Percentiles rank a stretch among this genome's conserved stretches.
Evolutionary conservation across 92 coral and sea anemone genomes (phyloP).

Genomic region (Phenganax subtilis): DNA sequence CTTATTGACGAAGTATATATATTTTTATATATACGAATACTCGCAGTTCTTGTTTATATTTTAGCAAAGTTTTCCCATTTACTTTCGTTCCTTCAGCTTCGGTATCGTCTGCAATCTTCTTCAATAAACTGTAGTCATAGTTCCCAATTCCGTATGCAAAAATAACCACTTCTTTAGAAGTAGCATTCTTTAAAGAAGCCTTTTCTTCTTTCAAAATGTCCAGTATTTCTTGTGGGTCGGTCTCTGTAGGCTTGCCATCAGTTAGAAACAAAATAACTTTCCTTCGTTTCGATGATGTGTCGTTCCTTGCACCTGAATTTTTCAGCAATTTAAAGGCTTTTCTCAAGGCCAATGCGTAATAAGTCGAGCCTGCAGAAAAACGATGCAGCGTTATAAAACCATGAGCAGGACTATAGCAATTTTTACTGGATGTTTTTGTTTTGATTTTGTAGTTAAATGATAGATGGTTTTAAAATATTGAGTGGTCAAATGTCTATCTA

Average conservation of each 20-base stretch:
- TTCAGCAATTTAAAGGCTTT: constrained; percentile 59
- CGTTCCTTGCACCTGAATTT: constrained; percentile 28
- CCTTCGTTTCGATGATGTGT: constrained; percentile 21
- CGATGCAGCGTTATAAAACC: too few relatives aligned
- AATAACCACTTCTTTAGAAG: constrained; percentile 28
- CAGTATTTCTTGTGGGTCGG: background rate
- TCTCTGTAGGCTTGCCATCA: constrained; percentile 54
- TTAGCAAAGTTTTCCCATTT: background rate
- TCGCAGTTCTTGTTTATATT: too few relatives aligned
- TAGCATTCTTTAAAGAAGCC: background rate
- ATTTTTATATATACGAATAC: too few relatives aligned
- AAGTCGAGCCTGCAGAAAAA: constrained; percentile 53
- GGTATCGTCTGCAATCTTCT: constrained; percentile 31
- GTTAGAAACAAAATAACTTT: constrained; percentile 60
- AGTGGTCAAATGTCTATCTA: too few relatives aligned
- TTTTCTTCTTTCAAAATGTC: constrained; percentile 29
- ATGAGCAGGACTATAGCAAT: too few relatives aligned
- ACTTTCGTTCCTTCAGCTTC: constrained; percentile 1
- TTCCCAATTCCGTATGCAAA: constrained; percentile 49
- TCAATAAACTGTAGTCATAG: constrained; percentile 29
- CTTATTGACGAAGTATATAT: too few relatives aligned
- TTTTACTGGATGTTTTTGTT: too few relatives aligned
- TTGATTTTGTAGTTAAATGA: too few relatives aligned
- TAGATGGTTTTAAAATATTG: too few relatives aligned
- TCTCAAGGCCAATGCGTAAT: constrained; percentile 55